phyloP scores from a whole-genome alignment of 2,888 invertebrate species.

The Sceliomorpha sp. region DNA sequence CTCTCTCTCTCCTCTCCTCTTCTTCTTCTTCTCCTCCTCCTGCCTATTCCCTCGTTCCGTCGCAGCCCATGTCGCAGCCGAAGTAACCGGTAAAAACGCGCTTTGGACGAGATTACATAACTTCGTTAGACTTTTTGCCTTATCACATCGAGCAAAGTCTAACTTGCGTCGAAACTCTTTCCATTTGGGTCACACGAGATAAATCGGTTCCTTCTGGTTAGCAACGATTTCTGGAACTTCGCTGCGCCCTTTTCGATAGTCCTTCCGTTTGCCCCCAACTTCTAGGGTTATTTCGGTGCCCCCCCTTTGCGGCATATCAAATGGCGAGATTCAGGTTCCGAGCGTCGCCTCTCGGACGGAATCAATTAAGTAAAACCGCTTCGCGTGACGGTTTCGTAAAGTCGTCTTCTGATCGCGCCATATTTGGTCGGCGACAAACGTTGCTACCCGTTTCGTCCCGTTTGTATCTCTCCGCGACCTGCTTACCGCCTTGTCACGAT shows the following conservation, averaged over 20 bases:
- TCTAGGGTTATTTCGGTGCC: constrained; percentile 34
- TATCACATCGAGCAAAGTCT: constrained; percentile 52
- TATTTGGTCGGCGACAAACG: constrained; percentile 66
- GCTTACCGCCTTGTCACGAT: constrained; percentile 33
- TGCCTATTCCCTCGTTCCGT: constrained; percentile 16
- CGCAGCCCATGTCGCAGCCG: not conserved
- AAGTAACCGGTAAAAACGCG: constrained; percentile 38
- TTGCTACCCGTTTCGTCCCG: constrained; percentile 34
- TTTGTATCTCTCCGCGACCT: constrained; percentile 37
- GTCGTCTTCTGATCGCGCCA: constrained; percentile 65
- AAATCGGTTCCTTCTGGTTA: too few species aligned
- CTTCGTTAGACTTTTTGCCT: constrained; percentile 37
- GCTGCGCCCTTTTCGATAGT: too few species aligned
- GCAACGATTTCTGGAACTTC: too few species aligned
- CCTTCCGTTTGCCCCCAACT: too few species aligned
- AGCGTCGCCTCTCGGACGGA: constrained; percentile 19
- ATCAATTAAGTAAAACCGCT: constrained; percentile 32
- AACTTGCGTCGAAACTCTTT: constrained; percentile 15
- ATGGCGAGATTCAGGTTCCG: constrained; percentile 17
- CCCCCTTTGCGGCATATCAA: constrained; percentile 5
- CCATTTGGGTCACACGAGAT: too few species aligned
- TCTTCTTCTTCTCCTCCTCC: constrained; percentile 9
- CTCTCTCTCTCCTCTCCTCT: constrained; percentile 24
- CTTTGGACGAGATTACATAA: constrained; percentile 32
- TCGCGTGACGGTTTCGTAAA: constrained; percentile 54